Evolutionary conservation across 2,888 invertebrate species (phyloP).

Genomic region (Oscheius onirici): DNA sequence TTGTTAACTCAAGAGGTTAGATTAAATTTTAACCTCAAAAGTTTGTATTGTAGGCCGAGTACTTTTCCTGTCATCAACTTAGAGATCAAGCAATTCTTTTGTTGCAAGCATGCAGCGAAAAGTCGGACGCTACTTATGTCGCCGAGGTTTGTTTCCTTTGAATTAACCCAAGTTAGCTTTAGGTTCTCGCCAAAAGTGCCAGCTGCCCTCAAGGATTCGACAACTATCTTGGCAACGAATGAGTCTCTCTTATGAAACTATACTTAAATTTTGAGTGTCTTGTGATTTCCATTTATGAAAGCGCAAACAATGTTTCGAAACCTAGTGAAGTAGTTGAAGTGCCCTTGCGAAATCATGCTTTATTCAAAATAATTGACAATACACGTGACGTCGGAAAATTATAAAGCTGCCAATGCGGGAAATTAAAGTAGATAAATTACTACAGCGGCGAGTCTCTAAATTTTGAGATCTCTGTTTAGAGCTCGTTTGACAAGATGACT

Average conservation of each 20-base stretch:
- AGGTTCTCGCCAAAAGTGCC: constrained; percentile 62
- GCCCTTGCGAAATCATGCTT: no score
- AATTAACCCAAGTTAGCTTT: background rate
- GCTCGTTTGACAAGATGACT: constrained; percentile 3
- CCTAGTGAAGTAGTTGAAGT: no score
- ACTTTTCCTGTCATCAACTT: constrained; percentile 60
- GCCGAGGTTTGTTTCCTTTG: constrained; percentile 38
- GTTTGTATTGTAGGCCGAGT: constrained; percentile 55
- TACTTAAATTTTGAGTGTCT: no score
- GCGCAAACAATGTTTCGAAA: no score
- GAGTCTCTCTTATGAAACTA: constrained; percentile 26
- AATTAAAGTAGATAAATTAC: constrained; percentile 14
- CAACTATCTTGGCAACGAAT: constrained; percentile 41
- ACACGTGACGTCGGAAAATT: constrained; percentile 26
- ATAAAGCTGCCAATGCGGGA: background rate
- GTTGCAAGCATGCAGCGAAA: constrained; percentile 64
- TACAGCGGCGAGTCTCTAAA: constrained; percentile 13
- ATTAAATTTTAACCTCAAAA: background rate
- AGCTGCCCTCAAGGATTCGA: constrained; percentile 66
- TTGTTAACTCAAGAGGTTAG: constrained; percentile 57
- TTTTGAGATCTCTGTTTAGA: background rate
- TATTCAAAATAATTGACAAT: background rate
- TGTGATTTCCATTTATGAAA: no score
- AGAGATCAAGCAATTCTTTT: constrained; percentile 68
- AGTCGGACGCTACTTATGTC: constrained; percentile 53